Evolutionary conservation across 2,113 vertebrate species (phyloP), one percentile per base, ranked within the genome.

Genomic region (Scophthalmus maximus): DNA sequence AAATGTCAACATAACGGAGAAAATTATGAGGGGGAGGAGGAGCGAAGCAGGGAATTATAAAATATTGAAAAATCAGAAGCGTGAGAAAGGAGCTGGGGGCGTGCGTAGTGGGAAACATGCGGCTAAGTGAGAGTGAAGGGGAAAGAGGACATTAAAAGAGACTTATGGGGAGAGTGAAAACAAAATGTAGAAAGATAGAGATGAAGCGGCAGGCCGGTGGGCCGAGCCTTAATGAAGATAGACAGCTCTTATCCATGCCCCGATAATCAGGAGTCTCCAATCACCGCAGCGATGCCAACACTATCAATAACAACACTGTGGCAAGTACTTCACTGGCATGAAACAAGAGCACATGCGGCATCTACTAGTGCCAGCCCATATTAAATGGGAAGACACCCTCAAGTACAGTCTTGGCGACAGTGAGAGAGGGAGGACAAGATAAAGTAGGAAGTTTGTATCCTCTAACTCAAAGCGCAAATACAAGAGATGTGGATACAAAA

Each of bases 51-150:
- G 83, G 81, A 84, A 87, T 89, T 78, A 86, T 91, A 76, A 91
- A 91, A 88, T 87, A 88, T 85, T 87, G 80, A 90, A 86, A 86
- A 90, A 86, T 84, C 87, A 76, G 76, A 85, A 59, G 76, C 79
- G 82, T 68, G 63, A 76, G 62, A 55, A 66, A 82, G 81, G 65
- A 67, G 73, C 73, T 77, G 73, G 61, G 74, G 80, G 79, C 46
- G 72, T 61, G 59, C 40, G 18, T 18, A 50, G 76, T 75, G 72
- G 68, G 74, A 71, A 89, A 84, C 77, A 79, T 58, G 81, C 70
- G 53, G 79, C 73, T 85, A 80, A 89, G 73, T 84, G 86, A 70
- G 80, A 81, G 84, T 53, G 68, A 78, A 76, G 79, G 83, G 78
- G 82, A 78, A 68, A 65, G 68, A 76, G 70, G 79, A 83, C 83